Evolutionary conservation across 1,140 invertebrate genomes (phyloP).

Genomic region (Bombus impatiens): DNA sequence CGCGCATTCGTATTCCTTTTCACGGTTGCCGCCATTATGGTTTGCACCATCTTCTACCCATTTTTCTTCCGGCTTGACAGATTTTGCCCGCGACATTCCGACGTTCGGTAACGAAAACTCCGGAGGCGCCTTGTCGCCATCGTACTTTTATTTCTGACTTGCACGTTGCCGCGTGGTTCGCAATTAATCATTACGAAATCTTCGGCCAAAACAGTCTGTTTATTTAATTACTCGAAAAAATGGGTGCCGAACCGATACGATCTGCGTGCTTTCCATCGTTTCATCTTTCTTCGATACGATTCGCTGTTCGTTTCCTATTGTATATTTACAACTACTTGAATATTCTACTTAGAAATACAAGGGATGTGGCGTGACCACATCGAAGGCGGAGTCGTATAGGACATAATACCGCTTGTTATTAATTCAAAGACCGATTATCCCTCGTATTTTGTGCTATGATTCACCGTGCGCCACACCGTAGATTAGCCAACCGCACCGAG

Average conservation of each 20-base stretch:
- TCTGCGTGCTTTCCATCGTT: neutral
- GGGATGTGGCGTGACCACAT: neutral
- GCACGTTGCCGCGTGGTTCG: neutral
- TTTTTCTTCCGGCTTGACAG: slow-evolving; percentile 45
- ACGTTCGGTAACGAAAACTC: slow-evolving; percentile 17
- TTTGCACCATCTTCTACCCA: slow-evolving; percentile 35
- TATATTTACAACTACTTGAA: neutral
- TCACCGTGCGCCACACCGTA: neutral
- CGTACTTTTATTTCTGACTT: neutral
- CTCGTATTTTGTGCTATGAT: slow-evolving; percentile 7
- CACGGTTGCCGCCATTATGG: neutral
- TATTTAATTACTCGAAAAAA: neutral
- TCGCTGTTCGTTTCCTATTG: neutral
- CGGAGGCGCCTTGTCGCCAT: neutral
- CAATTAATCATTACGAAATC: slow-evolving; percentile 33
- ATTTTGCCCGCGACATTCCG: slow-evolving; percentile 20
- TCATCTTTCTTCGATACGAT: no score
- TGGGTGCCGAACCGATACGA: neutral
- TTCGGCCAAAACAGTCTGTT: neutral
- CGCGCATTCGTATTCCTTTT: neutral
- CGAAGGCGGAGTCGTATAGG: neutral
- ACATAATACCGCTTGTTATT: slow-evolving; percentile 3
- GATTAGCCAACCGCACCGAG: slow-evolving; percentile 6
- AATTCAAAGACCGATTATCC: slow-evolving; percentile 14
- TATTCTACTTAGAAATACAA: neutral